Evolutionary conservation across 2,888 invertebrate genomes (phyloP), one percentile per base, ranked within the genome.

Genomic region (Spodoptera littoralis): DNA sequence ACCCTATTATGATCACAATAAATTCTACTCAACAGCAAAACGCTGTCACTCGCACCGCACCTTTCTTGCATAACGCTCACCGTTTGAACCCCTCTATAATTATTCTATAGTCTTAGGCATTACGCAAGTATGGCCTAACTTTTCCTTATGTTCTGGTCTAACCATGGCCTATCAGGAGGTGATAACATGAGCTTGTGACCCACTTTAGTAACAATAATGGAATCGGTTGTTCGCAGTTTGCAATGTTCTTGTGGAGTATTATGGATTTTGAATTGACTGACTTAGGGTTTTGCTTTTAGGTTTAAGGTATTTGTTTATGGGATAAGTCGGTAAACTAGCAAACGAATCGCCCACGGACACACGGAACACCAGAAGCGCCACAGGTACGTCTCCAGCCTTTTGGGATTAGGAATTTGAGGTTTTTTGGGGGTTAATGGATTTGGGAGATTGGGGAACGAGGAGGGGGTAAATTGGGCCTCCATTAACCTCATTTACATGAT

Each of bases 31-130:
- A 27, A 27, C 27, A 27, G 27, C 1, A 47, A 8, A 6, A 47
- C 84, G 83, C 84, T 78, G 11, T 11, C 56, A 83, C 13, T 70
- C 12, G 4, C 22, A 54, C 84, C 68, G 9, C 49, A 70, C 73
- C 76, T 60, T 70, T 56, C 76, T 88, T 89, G 82, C 88, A 85
- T 84, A 87, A 88, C 82, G 54, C 64, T 68, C 69, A 81, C 72
- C 73, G 81, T 85, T 83, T 79, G 77, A 82, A 85, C 80, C 81
- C 6, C 75, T 66, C 75, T 71, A 81, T 84, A 84, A 88, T 89
- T 86, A 87, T 88, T 82, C 78, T 57, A 63, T 65, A 75, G 65
- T 54, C 41, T 60, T 43, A 52, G 12, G 24, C 53, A 62, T 76
- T 76, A 68, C 57, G 61, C 58, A 62, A 85, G 80, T 80, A 81